Base-by-base conservation (phyloP, 2,113 vertebrate genomes). In the Steatornis caripensis region DNA sequence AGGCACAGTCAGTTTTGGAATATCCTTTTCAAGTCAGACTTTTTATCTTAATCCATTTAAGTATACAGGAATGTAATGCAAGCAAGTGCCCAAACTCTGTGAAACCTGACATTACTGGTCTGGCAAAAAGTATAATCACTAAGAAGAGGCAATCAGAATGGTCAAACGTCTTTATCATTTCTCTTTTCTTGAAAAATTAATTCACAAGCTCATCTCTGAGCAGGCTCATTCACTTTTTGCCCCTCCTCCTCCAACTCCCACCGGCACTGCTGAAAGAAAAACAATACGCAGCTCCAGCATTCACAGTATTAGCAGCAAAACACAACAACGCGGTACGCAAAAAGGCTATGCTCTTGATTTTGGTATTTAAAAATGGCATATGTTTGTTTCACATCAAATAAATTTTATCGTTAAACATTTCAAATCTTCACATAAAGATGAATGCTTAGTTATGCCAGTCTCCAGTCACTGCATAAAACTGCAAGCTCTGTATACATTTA, bases 31-130 rank as follows among this genome's bases (percentile, higher is more conserved):
- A 93, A 96, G 84, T 86, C 79, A 93, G 79, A 92, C 80, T 92
- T 97, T 96, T 97, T 94, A 91, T 94, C 88, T 91, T 93, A 94
- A 96, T 80, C 89, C 86, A 96, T 80, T 93, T 94, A 96, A 96
- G 83, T 82, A 90, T 91, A 92, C 34, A 95, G 83, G 83, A 96
- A 92, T 82, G 69, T 58, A 91, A 92, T 15, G 49, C 29, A 89
- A 82, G 29, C 61, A 71, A 95, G 68, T 70, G 72, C 81, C 37
- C 84, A 84, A 71, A 78, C 39, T 69, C n/a, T 23, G 39, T 55
- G 60, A 89, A 93, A 79, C 23, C n/a, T 84, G 70, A 91, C 57
- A 24, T 86, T 83, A 80, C 58, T 54, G 64, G 48, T 64, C 71
- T 74, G 71, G 66, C 70, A 90, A 86, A 97, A 90, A 74, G 18